These are phyloP conservation scores for Spermophilus dauricus DNA, from an alignment of 2,113 vertebrate species.

Conservation along the genomic window DNA sequence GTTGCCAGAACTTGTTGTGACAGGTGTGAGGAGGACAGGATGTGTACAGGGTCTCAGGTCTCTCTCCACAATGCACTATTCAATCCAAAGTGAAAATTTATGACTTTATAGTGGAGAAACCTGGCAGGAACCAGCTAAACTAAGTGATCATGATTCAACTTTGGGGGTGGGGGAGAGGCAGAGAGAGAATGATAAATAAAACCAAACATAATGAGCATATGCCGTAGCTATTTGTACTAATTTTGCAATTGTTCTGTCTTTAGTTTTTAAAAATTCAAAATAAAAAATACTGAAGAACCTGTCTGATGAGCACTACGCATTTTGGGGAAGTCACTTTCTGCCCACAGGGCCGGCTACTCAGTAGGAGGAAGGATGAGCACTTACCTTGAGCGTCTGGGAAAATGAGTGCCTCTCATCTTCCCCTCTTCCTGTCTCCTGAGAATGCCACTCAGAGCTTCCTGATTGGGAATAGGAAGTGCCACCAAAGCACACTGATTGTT, in stretches of 20 bases:
- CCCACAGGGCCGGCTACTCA: accelerated
- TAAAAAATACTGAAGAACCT: background rate
- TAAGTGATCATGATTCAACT: background rate
- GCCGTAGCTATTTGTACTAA: background rate
- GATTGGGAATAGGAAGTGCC: background rate
- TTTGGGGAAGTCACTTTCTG: background rate
- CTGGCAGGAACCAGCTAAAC: background rate
- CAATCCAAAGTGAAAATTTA: background rate
- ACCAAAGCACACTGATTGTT: background rate
- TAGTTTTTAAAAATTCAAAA: background rate
- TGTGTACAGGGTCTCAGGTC: too few species aligned
- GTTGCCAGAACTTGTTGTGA: background rate
- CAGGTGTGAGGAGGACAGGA: background rate
- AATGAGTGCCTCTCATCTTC: background rate
- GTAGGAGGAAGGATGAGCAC: background rate
- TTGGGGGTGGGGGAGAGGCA: background rate
- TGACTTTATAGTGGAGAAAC: background rate
- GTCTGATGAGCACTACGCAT: background rate
- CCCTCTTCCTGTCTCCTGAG: background rate
- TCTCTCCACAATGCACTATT: background rate
- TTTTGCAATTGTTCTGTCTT: background rate
- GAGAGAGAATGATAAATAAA: background rate
- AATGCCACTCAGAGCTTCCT: background rate
- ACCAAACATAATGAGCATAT: background rate
- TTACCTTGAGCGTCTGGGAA: background rate